Base-by-base conservation (phyloP, 2,888 invertebrate species). In the Leptinotarsa tumamoca region DNA sequence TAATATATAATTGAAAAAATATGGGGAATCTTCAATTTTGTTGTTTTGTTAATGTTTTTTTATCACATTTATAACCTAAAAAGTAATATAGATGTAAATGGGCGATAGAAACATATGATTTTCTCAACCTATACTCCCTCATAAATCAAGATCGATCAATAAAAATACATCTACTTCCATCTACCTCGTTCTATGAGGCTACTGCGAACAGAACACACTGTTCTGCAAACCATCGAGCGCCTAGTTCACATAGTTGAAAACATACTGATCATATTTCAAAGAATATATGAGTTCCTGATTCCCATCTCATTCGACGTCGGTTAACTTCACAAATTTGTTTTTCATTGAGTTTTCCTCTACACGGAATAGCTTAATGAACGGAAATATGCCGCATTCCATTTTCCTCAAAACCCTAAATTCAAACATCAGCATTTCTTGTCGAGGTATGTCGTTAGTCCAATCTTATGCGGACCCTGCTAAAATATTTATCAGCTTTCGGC, bases 401-500 rank as follows among this genome's bases (percentile, higher is more conserved):
- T 23, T 27, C 54, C 54, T 18, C 27, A 17, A 72, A 54, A 33
- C 63, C 74, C 54, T 43, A 70, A 74, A 69, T 74, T 74, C 74
- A 66, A 74, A 54, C 66, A 69, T 70, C 74, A 68, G 61, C 74
- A 58, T 74, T 71, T 70, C 68, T 54, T 68, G 72, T 67, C 21
- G 54, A 58, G 49, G 49, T 56, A 67, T 67, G 67, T 72, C 72
- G 72, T 72, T 69, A 69, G 73, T 50, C 49, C 70, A 71, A 74
- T 74, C 71, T 74, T 67, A 58, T 70, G 27, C 51, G 71, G 56
- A 71, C 74, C 71, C 74, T 63, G 72, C 54, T 77, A 77, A 77
- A 77, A 77, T 77, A 74, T 77, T 74, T 74, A 77, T 74, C 77
- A 74, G 72, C 72, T 67, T 51, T 72, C 52, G 72, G 67, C 68